Evolutionary conservation across 1,140 invertebrate genomes (phyloP), one percentile per base, ranked within the genome.

Genomic region (Sinella curviseta): DNA sequence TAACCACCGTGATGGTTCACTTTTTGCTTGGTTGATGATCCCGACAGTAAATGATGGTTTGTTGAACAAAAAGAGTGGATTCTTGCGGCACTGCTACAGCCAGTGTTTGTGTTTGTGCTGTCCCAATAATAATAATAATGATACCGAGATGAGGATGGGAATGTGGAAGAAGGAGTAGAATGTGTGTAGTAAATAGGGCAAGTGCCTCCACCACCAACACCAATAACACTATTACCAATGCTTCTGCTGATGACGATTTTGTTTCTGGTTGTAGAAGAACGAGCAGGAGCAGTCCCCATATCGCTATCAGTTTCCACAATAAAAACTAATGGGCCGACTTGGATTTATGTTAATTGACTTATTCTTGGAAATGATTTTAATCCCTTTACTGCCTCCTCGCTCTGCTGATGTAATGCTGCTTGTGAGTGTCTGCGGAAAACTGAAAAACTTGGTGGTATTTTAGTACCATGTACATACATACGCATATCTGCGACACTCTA

Each of bases 311-410:
- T 33, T 70, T 70, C n/a, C 30, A 70, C 65, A 70, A 70, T 70
- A 70, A 70, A 70, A 70, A 70, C 65, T 70, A 70, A 70, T 70
- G 65, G 65, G 26, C 65, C 65, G 65, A 70, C 65, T 70, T 70
- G 65, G 65, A 70, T 70, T 70, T 70, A 70, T 70, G 65, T 70
- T 70, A 70, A 70, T 70, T 70, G 65, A 70, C 65, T 70, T 70
- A 70, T 70, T 70, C 55, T 70, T 70, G 26, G 65, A 33, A 70
- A 70, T 70, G 65, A 70, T 70, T 70, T 70, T 70, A 70, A 70
- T 70, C 65, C 65, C n/a, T 70, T 70, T 70, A 70, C 31, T 70
- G 30, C 24, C 39, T 48, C 39, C 39, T 48, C 20, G 39, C 20
- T 48, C 20, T 48, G n/a, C 20, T 8, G 39, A 48, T 48, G 39